Conservation (phyloP, 2,888 invertebrate genomes). For the Synergus japonicus region DNA sequence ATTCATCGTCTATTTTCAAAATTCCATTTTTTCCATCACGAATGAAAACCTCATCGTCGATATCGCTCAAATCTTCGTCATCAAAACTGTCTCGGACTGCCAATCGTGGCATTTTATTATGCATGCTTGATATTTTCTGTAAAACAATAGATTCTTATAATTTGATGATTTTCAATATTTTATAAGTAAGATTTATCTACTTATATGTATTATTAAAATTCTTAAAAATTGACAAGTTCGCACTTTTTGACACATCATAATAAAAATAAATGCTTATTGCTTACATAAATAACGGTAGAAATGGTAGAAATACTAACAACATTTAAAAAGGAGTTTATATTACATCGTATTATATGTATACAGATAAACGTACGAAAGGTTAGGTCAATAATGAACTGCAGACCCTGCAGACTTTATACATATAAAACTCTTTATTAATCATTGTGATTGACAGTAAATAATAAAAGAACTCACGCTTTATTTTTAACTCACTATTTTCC, state of each 20-base stretch:
- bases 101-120: constrained; percentile 81
- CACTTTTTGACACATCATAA: too few relatives aligned
- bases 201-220: too few relatives aligned
- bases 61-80: constrained; percentile 86
- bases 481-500: not conserved
- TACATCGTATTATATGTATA: not conserved
- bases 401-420: not conserved
- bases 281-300: not conserved
- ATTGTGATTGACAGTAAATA: not conserved
- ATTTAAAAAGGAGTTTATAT: not conserved
- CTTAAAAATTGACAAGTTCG: not conserved
- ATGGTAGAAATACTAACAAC: not conserved
- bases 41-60: constrained; percentile 88
- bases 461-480: not conserved
- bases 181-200: not conserved
- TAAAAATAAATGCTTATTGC: not conserved
- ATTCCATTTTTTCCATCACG: constrained; percentile 85
- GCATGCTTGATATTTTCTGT: constrained; percentile 78
- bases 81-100: constrained; percentile 85
- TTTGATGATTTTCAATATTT: not conserved
- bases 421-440: not conserved
- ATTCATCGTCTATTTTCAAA: constrained; percentile 81
- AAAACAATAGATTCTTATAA: not conserved
- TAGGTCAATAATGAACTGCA: not conserved
- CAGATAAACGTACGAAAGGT: not conserved